Base-by-base conservation (phyloP, 2,797 vertebrate genomes). In the Molossus alvarezi region DNA sequence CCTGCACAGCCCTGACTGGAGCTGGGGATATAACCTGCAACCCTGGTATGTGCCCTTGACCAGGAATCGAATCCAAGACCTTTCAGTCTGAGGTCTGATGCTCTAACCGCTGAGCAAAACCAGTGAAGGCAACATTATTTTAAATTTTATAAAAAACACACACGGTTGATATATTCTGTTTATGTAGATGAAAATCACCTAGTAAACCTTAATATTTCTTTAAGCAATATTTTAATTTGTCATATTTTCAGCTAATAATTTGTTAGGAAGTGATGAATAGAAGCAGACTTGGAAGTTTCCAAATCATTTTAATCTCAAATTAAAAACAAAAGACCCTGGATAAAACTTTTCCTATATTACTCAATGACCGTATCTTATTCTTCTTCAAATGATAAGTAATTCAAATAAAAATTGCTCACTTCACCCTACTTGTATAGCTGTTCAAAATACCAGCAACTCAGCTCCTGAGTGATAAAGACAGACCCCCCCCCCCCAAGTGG, bases 271-370 rank as follows among this genome's bases (percentile, higher is more conserved):
- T 33, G 4, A 88, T 65, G 25, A 86, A 57, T 79, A 55, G 88
- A 84, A 41, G 18, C 14, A 62, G 11, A n/a, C 14, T 57, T 81
- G 7, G 29, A 84, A 57, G 15, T 80, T 79, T 80, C 48, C 23
- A 69, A 88, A 69, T 86, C 9, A 88, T 81, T 94, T 92, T 95
- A 33, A 75, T 76, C 33, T 81, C 7, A 76, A 85, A 80, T 91
- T 67, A 55, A 80, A 29, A 91, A 71, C 48, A 88, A 93, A 95
- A 80, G 21, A 51, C 11, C 60, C 29, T 77, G n/a, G 3, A 83
- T 83, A 48, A 21, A 48, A 58, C 0, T 75, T 75, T 75, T 41
- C 10, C 53, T 75, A 1, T 51, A 80, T 76, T 18, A 88, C 13
- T 90, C 37, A 73, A 72, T 88, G 25, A 71, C 17, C 51, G 4